phyloP scores from a whole-genome alignment of 2,797 vertebrate genomes.

The Tapirus indicus region DNA sequence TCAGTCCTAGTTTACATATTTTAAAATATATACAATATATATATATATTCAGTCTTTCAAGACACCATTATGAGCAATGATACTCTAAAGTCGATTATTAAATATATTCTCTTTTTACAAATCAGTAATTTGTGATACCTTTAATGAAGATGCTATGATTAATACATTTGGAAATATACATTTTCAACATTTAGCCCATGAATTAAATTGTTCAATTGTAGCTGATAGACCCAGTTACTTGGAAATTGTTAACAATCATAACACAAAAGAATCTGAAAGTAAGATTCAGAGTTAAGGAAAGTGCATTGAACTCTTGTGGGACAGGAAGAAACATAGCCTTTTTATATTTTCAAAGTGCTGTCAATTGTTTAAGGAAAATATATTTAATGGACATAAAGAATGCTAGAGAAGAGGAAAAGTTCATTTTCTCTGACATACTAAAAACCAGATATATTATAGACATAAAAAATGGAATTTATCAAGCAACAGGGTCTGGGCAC shows the following conservation, averaged over 20 bases:
- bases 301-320: not conserved
- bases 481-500: slow-evolving; percentile 12
- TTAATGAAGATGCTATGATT: not conserved
- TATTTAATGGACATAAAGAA: slow-evolving; percentile 49
- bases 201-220: not conserved
- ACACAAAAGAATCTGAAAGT: not conserved
- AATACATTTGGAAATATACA: not conserved
- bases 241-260: not conserved
- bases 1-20: not conserved
- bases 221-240: not conserved
- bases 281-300: not conserved
- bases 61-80: not conserved
- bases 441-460: slow-evolving; percentile 63
- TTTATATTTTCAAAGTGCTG: slow-evolving; percentile 23
- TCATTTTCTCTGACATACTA: slow-evolving; percentile 68
- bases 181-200: not conserved
- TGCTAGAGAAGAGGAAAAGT: slow-evolving; percentile 65
- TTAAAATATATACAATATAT: no score
- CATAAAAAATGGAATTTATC: slow-evolving; percentile 69
- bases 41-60: not conserved
- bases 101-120: slow-evolving; percentile 17
- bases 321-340: not conserved
- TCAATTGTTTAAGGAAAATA: slow-evolving; percentile 57
- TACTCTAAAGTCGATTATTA: slow-evolving; percentile 4
- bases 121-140: not conserved